These are phyloP conservation scores for Mohoua ochrocephala DNA, from an alignment of 2,113 vertebrate genomes.

Conservation along the genomic window DNA sequence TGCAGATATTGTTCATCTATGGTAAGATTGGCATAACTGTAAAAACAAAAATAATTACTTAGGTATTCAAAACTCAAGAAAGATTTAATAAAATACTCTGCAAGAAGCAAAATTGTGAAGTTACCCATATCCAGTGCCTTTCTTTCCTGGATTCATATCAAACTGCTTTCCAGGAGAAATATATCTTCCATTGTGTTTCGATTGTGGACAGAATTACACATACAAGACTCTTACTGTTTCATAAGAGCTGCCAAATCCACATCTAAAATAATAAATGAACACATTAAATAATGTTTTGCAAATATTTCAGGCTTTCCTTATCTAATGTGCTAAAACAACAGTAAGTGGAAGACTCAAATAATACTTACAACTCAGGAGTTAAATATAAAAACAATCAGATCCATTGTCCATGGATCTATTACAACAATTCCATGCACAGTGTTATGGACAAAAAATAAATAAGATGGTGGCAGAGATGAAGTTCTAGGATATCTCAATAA, in stretches of 20 bases:
- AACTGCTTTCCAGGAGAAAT: slow-evolving; percentile 80
- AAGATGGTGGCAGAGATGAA: not conserved
- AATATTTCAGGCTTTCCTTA: not conserved
- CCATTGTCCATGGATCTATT: not conserved
- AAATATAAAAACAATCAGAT: not conserved
- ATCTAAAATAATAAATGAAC: slow-evolving; percentile 61
- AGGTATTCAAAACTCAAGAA: not conserved
- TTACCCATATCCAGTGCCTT: slow-evolving; percentile 87
- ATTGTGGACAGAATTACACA: slow-evolving; percentile 73
- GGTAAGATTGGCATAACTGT: slow-evolving; percentile 82
- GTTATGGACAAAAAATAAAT: not conserved
- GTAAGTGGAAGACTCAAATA: not conserved
- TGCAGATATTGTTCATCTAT: slow-evolving; percentile 75
- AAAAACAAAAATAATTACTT: slow-evolving; percentile 4
- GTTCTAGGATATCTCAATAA: not conserved
- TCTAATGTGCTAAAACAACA: not conserved
- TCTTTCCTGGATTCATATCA: slow-evolving; percentile 82
- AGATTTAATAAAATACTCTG: not conserved
- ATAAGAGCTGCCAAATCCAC: slow-evolving; percentile 81
- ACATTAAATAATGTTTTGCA: not conserved
- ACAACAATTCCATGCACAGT: not conserved
- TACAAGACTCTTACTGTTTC: slow-evolving; percentile 80
- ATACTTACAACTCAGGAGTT: not conserved
- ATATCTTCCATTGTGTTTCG: slow-evolving; percentile 58
- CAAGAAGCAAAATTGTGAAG: not conserved